These are phyloP conservation scores for Myrmecophaga tridactyla DNA, from an alignment of 2,113 vertebrate genomes.

Conservation along the genomic window DNA sequence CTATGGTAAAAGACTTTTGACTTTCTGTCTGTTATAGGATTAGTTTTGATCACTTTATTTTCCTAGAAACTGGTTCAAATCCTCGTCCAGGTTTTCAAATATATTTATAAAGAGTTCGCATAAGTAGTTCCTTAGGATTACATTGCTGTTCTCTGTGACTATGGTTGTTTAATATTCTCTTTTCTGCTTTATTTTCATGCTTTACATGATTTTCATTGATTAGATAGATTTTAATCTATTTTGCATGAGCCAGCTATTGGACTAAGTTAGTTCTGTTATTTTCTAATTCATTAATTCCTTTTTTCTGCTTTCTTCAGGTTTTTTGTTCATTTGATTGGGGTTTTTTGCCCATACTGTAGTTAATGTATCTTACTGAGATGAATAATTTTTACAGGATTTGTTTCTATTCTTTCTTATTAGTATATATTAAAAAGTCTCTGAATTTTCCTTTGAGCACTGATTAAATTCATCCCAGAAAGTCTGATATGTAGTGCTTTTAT, in stretches of 20 bases:
- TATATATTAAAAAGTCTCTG: not conserved
- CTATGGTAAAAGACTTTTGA: not conserved
- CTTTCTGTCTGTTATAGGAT: not conserved
- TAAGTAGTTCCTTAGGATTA: not conserved
- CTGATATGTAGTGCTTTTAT: not conserved
- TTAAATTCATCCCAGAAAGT: not conserved
- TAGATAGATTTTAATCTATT: not conserved
- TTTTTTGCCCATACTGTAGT: not conserved
- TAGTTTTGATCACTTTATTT: not conserved
- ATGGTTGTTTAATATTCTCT: not conserved
- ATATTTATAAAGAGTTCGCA: not conserved
- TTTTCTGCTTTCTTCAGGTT: too few relatives aligned
- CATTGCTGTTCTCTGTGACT: not conserved
- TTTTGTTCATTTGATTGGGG: not conserved
- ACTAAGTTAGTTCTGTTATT: too few relatives aligned
- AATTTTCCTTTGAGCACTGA: not conserved
- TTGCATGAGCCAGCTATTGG: not conserved
- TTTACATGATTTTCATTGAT: not conserved
- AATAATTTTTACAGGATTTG: not conserved
- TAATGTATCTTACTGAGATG: not conserved
- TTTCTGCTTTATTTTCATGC: not conserved
- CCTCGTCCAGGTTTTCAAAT: not conserved
- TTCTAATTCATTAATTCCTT: too few relatives aligned
- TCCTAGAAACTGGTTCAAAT: not conserved
- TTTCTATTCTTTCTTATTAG: not conserved